Percentiles rank a stretch among this genome's conserved stretches.
phyloP scores from a whole-genome alignment of 1,140 invertebrate species.

The Bombyx mandarina region DNA sequence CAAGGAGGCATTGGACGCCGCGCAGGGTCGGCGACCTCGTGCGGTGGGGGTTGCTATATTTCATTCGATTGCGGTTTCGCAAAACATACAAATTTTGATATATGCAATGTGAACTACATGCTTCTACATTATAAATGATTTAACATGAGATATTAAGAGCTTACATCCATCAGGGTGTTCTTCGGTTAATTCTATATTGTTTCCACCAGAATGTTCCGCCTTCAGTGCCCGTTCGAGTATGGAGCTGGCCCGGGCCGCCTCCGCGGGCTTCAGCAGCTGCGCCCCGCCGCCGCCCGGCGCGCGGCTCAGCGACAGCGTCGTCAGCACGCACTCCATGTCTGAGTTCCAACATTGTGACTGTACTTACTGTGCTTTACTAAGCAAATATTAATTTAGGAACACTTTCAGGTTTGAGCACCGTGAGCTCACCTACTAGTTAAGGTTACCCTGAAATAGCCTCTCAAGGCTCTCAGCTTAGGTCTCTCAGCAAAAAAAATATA shows the following conservation, averaged over 20 bases:
- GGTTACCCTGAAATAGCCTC: too few relatives aligned
- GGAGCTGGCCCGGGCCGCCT: conserved; percentile 84
- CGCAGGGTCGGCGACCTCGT: too few relatives aligned
- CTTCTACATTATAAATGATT: too few relatives aligned
- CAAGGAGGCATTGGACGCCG: too few relatives aligned
- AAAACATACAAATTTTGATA: too few relatives aligned
- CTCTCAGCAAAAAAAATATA: not conserved
- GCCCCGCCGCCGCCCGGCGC: conserved; percentile 77
- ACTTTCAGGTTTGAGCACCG: too few relatives aligned
- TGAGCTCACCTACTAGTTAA: too few relatives aligned
- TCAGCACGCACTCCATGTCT: conserved; percentile 92
- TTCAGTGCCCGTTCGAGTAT: conserved; percentile 88
- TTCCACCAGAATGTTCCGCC: conserved; percentile 80
- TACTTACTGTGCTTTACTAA: too few relatives aligned
- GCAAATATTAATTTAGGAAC: not conserved
- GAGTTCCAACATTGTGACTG: conserved; percentile 8
- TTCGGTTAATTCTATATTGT: conserved; percentile 78
- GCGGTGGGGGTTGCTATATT: too few relatives aligned
- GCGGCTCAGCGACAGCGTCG: conserved; percentile 84
- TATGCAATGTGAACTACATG: too few relatives aligned
- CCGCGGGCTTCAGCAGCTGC: conserved; percentile 79
- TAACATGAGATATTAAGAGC: conserved; percentile 21
- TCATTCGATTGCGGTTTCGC: too few relatives aligned
- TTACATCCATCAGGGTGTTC: conserved; percentile 89
- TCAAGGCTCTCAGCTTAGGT: not conserved